Percentiles rank a stretch among this genome's conserved stretches.
These are phyloP conservation scores for Bicyclus anynana DNA, from an alignment of 1,140 invertebrate genomes.

Conservation along the genomic window DNA sequence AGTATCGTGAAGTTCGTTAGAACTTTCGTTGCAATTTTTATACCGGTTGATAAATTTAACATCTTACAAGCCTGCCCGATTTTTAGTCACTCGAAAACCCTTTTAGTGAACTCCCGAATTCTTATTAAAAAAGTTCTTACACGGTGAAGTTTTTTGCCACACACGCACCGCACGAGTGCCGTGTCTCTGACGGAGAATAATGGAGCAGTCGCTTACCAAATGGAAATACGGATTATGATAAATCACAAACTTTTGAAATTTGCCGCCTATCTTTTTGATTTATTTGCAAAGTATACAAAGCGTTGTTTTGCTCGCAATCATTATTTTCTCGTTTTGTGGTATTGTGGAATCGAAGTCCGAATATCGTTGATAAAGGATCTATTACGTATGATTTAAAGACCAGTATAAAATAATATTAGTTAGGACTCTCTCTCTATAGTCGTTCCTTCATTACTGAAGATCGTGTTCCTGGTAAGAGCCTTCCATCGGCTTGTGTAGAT, in stretches of 20 bases:
- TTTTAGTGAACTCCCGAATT: neutral
- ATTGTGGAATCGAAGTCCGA: constrained; percentile 16
- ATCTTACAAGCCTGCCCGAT: constrained; percentile 16
- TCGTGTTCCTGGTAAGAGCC: too few relatives aligned
- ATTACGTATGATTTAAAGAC: too few relatives aligned
- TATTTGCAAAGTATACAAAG: constrained; percentile 57
- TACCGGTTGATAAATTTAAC: too few relatives aligned
- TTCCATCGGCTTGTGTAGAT: too few relatives aligned
- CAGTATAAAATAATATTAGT: too few relatives aligned
- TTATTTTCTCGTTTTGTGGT: constrained; percentile 21
- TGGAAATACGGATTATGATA: constrained; percentile 74
- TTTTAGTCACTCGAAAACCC: constrained; percentile 32
- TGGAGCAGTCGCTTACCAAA: constrained; percentile 67
- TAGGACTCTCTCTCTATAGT: too few relatives aligned
- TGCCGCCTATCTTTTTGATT: constrained; percentile 59
- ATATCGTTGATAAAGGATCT: too few relatives aligned
- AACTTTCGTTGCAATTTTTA: too few relatives aligned
- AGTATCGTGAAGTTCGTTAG: too few relatives aligned
- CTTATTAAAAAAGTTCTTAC: neutral
- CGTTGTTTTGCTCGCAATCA: constrained; percentile 40
- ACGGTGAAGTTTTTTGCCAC: constrained; percentile 40
- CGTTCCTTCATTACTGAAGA: too few relatives aligned
- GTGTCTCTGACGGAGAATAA: constrained; percentile 73
- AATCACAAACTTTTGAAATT: constrained; percentile 74
- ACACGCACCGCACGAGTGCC: constrained; percentile 60